phyloP scores from a whole-genome alignment of 2,113 vertebrate genomes.

The Eonycteris spelaea region DNA sequence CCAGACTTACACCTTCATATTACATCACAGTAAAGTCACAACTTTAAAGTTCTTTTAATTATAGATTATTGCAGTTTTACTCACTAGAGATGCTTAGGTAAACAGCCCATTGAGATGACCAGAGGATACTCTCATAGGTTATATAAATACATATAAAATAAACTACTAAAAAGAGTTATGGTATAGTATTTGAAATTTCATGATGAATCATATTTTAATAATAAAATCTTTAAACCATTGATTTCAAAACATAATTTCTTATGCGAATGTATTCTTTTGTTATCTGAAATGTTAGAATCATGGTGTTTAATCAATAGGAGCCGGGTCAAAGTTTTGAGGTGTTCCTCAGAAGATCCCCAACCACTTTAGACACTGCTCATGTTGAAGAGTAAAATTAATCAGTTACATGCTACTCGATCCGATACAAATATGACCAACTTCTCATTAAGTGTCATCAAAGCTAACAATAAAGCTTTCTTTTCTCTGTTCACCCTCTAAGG shows the following conservation, averaged over 20 bases:
- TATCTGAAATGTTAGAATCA: background rate
- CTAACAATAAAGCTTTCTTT: constrained; percentile 11
- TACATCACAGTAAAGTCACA: background rate
- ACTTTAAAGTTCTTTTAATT: background rate
- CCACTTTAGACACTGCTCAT: background rate
- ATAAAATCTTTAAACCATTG: background rate
- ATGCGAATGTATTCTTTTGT: background rate
- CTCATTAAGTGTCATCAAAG: constrained; percentile 12
- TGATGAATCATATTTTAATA: background rate
- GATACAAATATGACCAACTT: constrained; percentile 9
- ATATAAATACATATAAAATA: background rate
- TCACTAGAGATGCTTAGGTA: background rate
- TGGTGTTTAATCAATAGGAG: background rate
- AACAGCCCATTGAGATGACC: background rate
- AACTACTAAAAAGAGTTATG: background rate
- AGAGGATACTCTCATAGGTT: background rate
- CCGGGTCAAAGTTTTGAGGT: background rate
- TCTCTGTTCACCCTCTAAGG: constrained; percentile 6
- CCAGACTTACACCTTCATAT: background rate
- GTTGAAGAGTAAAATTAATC: constrained; percentile 2
- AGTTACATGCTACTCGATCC: background rate
- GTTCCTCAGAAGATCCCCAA: background rate
- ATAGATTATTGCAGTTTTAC: background rate
- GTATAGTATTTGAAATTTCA: background rate
- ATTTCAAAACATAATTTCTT: background rate